Conservation (phyloP, 2,113 vertebrate species). For the Amphilophus citrinellus region DNA sequence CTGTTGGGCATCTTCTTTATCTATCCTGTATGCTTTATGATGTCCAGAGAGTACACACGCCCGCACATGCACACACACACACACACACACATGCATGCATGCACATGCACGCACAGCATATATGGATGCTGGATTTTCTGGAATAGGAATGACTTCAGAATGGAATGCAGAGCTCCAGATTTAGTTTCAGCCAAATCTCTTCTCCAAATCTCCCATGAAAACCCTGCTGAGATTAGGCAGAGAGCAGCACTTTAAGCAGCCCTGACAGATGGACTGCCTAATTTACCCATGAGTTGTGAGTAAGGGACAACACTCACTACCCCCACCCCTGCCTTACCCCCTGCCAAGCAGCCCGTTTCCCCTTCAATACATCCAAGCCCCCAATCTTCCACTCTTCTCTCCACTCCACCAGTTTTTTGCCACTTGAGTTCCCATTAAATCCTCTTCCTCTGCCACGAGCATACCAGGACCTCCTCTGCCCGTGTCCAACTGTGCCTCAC, state of each 20-base stretch:
- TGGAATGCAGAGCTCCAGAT: conserved; percentile 45
- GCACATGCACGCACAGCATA: not conserved
- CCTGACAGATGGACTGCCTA: conserved; percentile 79
- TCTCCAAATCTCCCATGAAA: conserved; percentile 71
- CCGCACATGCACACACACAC: not conserved
- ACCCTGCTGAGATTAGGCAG: conserved; percentile 74
- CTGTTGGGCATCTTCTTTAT: conserved; percentile 2
- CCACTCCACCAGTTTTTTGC: conserved; percentile 11
- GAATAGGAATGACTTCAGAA: conserved; percentile 23
- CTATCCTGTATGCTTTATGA: conserved; percentile 10
- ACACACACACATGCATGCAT: too few relatives aligned
- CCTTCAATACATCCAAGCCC: conserved; percentile 47
- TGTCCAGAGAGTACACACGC: not conserved
- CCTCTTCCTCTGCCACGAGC: conserved; percentile 32
- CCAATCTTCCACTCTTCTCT: conserved; percentile 9
- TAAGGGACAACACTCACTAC: conserved; percentile 34
- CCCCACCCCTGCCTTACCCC: conserved; percentile 45
- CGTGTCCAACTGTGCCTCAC: conserved; percentile 29
- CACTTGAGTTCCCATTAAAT: conserved; percentile 50
- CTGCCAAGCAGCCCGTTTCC: conserved; percentile 21
- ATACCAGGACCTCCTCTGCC: conserved; percentile 13
- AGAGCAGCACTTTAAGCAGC: conserved; percentile 68
- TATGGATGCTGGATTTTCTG: conserved; percentile 28
- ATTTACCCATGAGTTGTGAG: conserved; percentile 78
- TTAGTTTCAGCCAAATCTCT: conserved; percentile 69